Evolutionary conservation across 2,888 invertebrate species (phyloP).

Genomic region (Phrixothrix hirtus): DNA sequence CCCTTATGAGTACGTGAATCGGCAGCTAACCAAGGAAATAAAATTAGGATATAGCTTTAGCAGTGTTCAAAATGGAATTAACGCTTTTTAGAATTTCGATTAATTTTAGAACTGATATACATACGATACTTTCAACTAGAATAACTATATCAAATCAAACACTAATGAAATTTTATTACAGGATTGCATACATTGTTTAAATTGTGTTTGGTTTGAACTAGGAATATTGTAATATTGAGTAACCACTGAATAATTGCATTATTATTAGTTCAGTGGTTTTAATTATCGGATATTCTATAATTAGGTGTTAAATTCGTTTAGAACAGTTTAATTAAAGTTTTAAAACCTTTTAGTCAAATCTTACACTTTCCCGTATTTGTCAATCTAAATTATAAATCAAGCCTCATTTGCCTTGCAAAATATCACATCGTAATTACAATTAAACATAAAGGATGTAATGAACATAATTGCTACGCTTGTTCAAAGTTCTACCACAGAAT

Average conservation of each 20-base stretch:
- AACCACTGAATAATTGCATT: slow-evolving; percentile 29
- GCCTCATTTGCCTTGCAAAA: too few relatives aligned
- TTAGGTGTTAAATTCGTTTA: slow-evolving; percentile 8
- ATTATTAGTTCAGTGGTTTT: slow-evolving; percentile 25
- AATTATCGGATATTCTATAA: slow-evolving; percentile 29
- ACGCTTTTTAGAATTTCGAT: not conserved
- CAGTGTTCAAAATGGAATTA: not conserved
- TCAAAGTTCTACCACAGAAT: too few relatives aligned
- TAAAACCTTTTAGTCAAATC: too few relatives aligned
- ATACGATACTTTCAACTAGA: not conserved
- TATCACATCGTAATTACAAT: too few relatives aligned
- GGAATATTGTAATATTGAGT: slow-evolving; percentile 3
- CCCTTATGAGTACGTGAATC: slow-evolving; percentile 6
- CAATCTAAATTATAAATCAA: too few relatives aligned
- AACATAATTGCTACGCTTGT: too few relatives aligned
- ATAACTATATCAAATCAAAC: not conserved
- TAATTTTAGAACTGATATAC: not conserved
- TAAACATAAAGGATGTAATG: too few relatives aligned
- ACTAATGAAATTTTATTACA: not conserved
- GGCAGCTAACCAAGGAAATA: slow-evolving; percentile 6
- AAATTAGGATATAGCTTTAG: not conserved
- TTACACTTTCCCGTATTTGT: too few relatives aligned
- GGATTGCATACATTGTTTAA: slow-evolving; percentile 4
- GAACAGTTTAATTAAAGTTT: not conserved
- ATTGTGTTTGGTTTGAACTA: slow-evolving; percentile 8